These are phyloP conservation scores for Bubalus kerabau DNA, from an alignment of 2,113 vertebrate genomes.

Conservation along the genomic window DNA sequence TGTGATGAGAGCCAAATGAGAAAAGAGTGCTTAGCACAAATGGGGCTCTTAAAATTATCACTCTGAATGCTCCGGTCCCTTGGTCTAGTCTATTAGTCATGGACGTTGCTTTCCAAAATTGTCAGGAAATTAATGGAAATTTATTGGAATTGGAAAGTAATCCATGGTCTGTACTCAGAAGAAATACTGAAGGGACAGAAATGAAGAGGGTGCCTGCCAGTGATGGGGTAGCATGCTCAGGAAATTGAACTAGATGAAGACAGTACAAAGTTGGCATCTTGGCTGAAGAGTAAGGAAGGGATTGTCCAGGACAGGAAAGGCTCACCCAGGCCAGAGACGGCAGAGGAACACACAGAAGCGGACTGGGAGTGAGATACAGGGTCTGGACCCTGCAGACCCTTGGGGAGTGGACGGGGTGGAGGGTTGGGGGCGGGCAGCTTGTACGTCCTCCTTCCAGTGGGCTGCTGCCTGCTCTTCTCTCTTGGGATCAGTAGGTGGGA, in stretches of 20 bases:
- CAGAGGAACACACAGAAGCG: background rate
- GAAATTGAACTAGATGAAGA: accelerated
- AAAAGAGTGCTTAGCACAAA: background rate
- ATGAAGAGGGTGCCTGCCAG: accelerated
- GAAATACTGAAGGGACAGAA: background rate
- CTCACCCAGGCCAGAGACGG: background rate
- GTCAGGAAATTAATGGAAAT: background rate
- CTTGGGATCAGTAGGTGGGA: background rate
- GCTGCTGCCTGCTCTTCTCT: background rate
- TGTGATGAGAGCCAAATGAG: background rate
- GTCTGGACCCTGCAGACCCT: background rate
- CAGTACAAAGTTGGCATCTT: too few relatives aligned
- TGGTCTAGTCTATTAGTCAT: background rate
- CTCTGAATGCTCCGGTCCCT: background rate
- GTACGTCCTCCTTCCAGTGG: accelerated
- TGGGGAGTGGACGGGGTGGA: background rate
- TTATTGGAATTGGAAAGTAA: background rate
- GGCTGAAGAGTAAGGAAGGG: background rate
- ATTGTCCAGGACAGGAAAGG: accelerated
- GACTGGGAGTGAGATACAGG: accelerated
- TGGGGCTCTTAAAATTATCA: background rate
- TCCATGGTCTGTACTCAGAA: background rate
- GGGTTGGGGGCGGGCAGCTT: accelerated
- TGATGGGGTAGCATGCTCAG: accelerated
- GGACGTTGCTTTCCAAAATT: background rate